A percentile compares a stretch with the other conserved stretches of the same genome.
Evolutionary conservation across 2,113 vertebrate species (phyloP).

Genomic region (Melanerpes formicivorus): DNA sequence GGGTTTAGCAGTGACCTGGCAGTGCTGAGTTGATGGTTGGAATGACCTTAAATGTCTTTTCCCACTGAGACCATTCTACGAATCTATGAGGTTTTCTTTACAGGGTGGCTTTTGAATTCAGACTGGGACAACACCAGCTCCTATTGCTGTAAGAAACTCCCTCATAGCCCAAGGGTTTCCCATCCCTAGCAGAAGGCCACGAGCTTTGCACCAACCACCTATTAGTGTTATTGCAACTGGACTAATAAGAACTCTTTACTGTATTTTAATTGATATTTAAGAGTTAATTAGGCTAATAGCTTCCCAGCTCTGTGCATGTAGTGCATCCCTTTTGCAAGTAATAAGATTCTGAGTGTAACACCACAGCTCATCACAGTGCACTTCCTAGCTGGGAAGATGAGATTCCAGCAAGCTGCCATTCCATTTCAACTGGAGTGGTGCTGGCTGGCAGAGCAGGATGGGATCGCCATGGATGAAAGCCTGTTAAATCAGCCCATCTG

Average conservation of each 20-base stretch:
- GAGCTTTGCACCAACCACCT: neutral
- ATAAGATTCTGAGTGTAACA: neutral
- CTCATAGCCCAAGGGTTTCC: accelerated
- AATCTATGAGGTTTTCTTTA: neutral
- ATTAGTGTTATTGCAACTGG: neutral
- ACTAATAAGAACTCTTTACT: neutral
- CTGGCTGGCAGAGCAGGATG: neutral
- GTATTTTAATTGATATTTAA: neutral
- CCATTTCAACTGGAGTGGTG: neutral
- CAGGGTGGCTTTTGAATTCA: neutral
- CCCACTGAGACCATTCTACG: neutral
- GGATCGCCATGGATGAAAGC: neutral
- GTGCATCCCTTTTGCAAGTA: neutral
- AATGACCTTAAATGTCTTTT: neutral
- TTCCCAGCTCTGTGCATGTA: neutral
- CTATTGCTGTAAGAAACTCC: neutral
- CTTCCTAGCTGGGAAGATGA: neutral
- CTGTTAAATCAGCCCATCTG: conserved; percentile 4
- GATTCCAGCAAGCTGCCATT: neutral
- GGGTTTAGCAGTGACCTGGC: too few relatives aligned
- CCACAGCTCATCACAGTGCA: accelerated
- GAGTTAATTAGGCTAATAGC: neutral
- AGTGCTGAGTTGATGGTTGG: too few relatives aligned
- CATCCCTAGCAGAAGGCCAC: neutral
- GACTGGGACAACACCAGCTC: neutral